Evolutionary conservation across 2,113 vertebrate genomes (phyloP), one percentile per base, ranked within the genome.

Genomic region (Myodes glareolus): DNA sequence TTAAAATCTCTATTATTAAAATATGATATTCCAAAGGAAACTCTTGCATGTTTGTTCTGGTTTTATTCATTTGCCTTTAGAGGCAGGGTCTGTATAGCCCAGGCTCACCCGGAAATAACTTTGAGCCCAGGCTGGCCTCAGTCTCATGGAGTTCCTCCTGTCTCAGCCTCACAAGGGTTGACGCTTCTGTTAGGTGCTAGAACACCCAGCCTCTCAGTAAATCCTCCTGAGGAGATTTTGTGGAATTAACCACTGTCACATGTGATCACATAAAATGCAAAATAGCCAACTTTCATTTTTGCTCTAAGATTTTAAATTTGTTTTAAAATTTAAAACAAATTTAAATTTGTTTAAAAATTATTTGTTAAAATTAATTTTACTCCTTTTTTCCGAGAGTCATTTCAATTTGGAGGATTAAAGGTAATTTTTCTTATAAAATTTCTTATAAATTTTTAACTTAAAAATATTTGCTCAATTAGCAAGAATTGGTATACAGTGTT

Each of bases 331-430:
- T n/a, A n/a, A n/a, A n/a, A n/a, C n/a, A n/a, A n/a, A n/a, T n/a
- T n/a, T n/a, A n/a, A n/a, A n/a, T n/a, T n/a, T n/a, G n/a, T n/a
- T n/a, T n/a, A n/a, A n/a, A n/a, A n/a, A n/a, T n/a, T 36, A 36
- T 92, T 87, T 73, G 45, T 92, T 86, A 75, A 88, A 90, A 52
- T 92, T 82, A 92, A 72, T 58, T 81, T 77, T 78, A 16, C 13
- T 3, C 11, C n/a, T 47, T 88, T 88, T 19, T 25, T 4, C 19
- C 17, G 3, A 76, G 65, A 72, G 21, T 85, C 52, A 17, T 29
- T 93, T 94, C 93, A 47, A 19, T 94, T 90, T 78, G 67, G 61
- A 33, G 58, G 19, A 33, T 50, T 92, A 67, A 47, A 88, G 63
- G n/a, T 90, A 45, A 85, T 82, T 70, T 47, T 78, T 88, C 55